Percentiles rank a stretch among this genome's conserved stretches.
Evolutionary conservation across 2,888 invertebrate species (phyloP).

Genomic region (Marronus borbonicus): DNA sequence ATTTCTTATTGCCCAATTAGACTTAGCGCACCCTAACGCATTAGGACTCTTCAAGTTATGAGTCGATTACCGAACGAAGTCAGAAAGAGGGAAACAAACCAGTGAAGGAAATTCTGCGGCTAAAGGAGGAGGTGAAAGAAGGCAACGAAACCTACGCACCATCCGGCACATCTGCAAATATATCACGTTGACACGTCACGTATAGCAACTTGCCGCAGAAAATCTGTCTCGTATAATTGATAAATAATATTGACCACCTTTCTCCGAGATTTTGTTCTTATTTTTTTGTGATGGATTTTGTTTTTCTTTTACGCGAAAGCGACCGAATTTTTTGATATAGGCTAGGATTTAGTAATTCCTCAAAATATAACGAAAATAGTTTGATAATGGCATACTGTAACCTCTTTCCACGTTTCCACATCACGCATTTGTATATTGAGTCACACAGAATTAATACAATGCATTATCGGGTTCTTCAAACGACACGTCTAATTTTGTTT

Average conservation of each 20-base stretch:
- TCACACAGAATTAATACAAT: too few relatives aligned
- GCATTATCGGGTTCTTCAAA: too few relatives aligned
- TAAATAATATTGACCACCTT: conserved; percentile 7
- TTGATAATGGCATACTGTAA: too few relatives aligned
- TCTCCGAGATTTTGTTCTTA: too few relatives aligned
- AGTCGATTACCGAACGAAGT: conserved; percentile 5
- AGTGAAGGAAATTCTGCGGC: neutral
- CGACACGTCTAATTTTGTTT: too few relatives aligned
- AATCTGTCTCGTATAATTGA: neutral
- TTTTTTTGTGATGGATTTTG: too few relatives aligned
- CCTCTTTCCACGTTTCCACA: too few relatives aligned
- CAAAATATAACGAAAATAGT: too few relatives aligned
- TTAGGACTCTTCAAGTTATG: neutral
- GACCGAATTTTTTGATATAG: too few relatives aligned
- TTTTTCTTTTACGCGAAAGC: too few relatives aligned
- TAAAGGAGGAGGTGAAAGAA: neutral
- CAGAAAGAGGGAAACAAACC: neutral
- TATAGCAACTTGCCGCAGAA: conserved; percentile 3
- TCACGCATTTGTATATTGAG: too few relatives aligned
- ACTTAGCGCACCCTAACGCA: neutral
- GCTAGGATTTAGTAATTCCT: too few relatives aligned
- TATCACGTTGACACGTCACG: conserved; percentile 34
- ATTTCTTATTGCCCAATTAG: conserved; percentile 22
- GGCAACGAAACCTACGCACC: neutral
- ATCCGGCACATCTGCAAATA: conserved; percentile 12